A percentile compares a stretch with the other conserved stretches of the same genome.
These are phyloP conservation scores for Macrochelys suwanniensis DNA, from an alignment of 2,797 vertebrate genomes.

Conservation along the genomic window DNA sequence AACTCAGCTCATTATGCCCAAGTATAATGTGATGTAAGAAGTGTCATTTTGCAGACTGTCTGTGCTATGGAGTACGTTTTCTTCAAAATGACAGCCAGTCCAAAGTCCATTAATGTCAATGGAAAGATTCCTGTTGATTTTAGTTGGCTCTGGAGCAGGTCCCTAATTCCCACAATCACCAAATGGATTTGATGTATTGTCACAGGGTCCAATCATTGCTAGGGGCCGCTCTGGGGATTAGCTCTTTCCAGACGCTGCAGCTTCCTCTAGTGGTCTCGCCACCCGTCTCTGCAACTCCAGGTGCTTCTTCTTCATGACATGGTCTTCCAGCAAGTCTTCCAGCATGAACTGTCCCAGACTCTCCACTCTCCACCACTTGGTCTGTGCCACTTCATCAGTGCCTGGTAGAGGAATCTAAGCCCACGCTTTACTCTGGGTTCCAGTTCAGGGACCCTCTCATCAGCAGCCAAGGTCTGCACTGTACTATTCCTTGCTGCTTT, in stretches of 20 bases:
- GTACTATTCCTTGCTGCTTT: background rate
- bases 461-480: background rate
- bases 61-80: background rate
- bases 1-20: background rate
- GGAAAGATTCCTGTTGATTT: background rate
- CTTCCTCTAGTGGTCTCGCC: background rate
- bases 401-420: background rate
- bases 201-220: background rate
- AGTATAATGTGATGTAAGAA: background rate
- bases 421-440: background rate
- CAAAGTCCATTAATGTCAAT: background rate
- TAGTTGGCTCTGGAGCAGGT: background rate
- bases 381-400: background rate
- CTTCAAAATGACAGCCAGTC: background rate
- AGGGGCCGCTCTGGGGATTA: background rate
- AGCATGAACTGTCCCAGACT: background rate
- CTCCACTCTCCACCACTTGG: background rate
- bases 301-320: background rate
- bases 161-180: fast-evolving
- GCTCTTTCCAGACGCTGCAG: background rate
- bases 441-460: background rate
- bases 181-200: background rate
- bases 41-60: background rate
- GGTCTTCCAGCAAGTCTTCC: background rate
- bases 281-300: background rate